Evolutionary conservation across 2,797 vertebrate genomes (phyloP), one percentile per base, ranked within the genome.

Genomic region (Thripadectes ignobilis): DNA sequence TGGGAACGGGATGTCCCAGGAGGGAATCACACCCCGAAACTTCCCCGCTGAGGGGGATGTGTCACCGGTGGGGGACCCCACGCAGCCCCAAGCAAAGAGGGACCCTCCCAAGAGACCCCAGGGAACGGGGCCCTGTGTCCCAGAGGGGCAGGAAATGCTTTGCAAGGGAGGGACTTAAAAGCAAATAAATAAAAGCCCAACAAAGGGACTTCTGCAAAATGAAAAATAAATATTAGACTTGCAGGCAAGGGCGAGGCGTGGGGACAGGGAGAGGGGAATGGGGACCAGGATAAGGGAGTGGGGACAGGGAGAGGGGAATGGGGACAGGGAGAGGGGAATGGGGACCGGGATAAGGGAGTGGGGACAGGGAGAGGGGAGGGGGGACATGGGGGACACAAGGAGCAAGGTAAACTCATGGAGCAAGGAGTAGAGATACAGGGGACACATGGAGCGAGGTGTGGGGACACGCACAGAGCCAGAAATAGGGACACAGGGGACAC

Each of bases 61-160:
- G 85, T 9, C 57, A 74, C 74, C 17, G 0, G 4, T 14, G 69
- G 66, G 88, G 49, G 49, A 49, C 16, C 18, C 23, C 36, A 23
- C 26, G 6, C 54, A 10, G 46, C 57, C 9, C 10, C 10, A 1
- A 1, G n/a, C 27, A 19, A 21, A 74, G 39, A 2, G 38, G 34
- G 39, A 59, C 45, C 27, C 49, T 14, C 24, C 6, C 11, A n/a
- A 6, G 48, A 29, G 41, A 45, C 63, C 43, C 63, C 23, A 15
- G 61, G 61, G 39, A 41, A 14, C 21, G 39, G 59, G 16, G 41
- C 23, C 16, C 32, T 7, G 30, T 26, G 43, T 66, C 63, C 62
- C 63, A 66, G 32, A 46, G 43, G 63, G 63, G 32, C 63, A 84
- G 93, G 93, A 94, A 94, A 92, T 90, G 69, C 87, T 84, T 90